Evolutionary conservation across 2,113 vertebrate genomes (phyloP).

Genomic region (Pedionomus torquatus): DNA sequence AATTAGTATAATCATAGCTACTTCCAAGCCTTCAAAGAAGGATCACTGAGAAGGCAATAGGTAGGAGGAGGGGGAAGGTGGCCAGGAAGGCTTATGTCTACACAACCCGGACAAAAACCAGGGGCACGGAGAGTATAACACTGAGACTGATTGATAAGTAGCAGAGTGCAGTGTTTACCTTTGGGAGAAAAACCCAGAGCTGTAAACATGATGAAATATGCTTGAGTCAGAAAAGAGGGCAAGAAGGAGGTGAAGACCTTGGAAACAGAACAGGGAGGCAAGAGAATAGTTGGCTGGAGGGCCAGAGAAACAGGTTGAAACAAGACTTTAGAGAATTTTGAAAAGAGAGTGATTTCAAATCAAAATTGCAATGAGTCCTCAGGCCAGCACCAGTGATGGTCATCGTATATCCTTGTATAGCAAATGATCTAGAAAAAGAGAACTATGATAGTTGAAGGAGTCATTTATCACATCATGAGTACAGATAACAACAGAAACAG

Average conservation of each 20-base stretch:
- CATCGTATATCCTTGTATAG: background rate
- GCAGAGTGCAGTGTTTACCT: conserved; percentile 67
- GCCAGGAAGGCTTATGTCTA: conserved; percentile 51
- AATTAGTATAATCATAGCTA: background rate
- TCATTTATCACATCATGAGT: background rate
- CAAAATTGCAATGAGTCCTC: background rate
- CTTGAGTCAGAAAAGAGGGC: conserved; percentile 16
- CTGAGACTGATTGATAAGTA: conserved; percentile 67
- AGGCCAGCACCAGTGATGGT: background rate
- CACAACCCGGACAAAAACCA: conserved; percentile 60
- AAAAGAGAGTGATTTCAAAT: background rate
- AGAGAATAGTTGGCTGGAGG: background rate
- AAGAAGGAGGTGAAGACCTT: conserved; percentile 51
- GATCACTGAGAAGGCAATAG: background rate
- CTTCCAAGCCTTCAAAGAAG: background rate
- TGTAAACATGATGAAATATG: conserved; percentile 69
- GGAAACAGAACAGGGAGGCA: background rate
- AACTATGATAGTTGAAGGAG: background rate
- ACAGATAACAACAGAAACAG: background rate
- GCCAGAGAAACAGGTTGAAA: conserved; percentile 35
- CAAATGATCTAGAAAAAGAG: background rate
- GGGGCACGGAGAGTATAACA: conserved; percentile 35
- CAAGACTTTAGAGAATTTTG: background rate
- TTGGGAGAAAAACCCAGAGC: conserved; percentile 42
- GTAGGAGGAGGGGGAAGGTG: background rate